Evolutionary conservation across 2,797 vertebrate species (phyloP).

Genomic region (Hafferia zeledoni): DNA sequence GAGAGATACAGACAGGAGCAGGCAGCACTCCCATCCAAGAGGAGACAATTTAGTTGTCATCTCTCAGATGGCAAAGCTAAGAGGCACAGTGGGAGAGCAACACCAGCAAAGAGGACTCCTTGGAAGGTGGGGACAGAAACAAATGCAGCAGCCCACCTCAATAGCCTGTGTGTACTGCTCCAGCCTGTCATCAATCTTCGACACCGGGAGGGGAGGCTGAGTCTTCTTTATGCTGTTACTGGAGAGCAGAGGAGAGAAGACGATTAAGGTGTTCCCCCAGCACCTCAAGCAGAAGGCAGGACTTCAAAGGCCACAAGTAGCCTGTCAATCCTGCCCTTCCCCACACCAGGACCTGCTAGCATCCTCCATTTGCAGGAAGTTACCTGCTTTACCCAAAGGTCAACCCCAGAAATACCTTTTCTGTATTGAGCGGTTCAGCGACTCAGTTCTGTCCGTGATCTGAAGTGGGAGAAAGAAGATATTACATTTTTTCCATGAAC

Average conservation of each 20-base stretch:
- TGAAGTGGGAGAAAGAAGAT: conserved; percentile 43
- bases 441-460: conserved; percentile 87
- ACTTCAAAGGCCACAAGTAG: neutral
- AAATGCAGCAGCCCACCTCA: conserved; percentile 78
- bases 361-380: neutral
- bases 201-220: conserved; percentile 78
- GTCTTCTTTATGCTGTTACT: conserved; percentile 86
- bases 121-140: neutral
- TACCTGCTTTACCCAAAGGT: neutral
- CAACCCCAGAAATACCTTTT: conserved; percentile 81
- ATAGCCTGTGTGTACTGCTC: conserved; percentile 91
- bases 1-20: neutral
- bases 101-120: neutral
- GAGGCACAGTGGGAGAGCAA: neutral
- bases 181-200: conserved; percentile 87
- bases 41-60: neutral
- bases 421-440: conserved; percentile 86
- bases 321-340: neutral
- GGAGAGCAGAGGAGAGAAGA: conserved; percentile 32
- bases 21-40: neutral
- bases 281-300: neutral
- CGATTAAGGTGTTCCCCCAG: neutral
- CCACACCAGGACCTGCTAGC: neutral
- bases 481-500: neutral
- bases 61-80: neutral